Evolutionary conservation across 1,140 invertebrate genomes (phyloP).

Genomic region (Magallana angulata): DNA sequence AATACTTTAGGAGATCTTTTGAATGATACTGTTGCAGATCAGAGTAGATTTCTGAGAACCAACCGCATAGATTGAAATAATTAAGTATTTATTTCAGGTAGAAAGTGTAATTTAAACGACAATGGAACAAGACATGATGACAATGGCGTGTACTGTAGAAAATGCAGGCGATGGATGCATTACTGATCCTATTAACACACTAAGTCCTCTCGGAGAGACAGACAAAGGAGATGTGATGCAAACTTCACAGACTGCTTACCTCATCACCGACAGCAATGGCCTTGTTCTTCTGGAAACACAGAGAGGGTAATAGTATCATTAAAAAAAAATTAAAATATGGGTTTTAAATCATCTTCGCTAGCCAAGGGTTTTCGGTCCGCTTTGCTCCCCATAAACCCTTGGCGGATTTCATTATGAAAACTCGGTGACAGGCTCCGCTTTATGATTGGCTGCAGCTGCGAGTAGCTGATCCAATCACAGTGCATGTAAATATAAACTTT

Average conservation of each 20-base stretch:
- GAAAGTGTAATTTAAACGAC: not conserved
- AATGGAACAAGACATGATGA: conserved; percentile 34
- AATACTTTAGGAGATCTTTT: not conserved
- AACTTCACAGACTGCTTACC: not conserved
- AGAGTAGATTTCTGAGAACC: too few species aligned
- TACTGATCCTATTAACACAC: conserved; percentile 12
- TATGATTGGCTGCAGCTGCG: too few species aligned
- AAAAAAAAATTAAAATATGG: too few species aligned
- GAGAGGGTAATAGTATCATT: conserved; percentile 35
- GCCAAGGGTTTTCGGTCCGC: too few species aligned
- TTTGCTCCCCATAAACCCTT: too few species aligned
- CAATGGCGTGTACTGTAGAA: conserved; percentile 26
- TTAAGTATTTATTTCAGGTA: too few species aligned
- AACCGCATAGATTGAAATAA: too few species aligned
- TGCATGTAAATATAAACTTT: too few species aligned
- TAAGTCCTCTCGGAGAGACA: not conserved
- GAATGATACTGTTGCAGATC: not conserved
- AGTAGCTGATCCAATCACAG: too few species aligned
- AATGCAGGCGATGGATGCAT: conserved; percentile 26
- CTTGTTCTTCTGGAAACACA: conserved; percentile 49
- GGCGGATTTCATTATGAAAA: too few species aligned
- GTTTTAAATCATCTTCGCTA: too few species aligned
- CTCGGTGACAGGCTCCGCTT: too few species aligned
- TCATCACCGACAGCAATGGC: conserved; percentile 22
- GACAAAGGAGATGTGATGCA: conserved; percentile 24